Evolutionary conservation across 1,140 invertebrate species (phyloP), one percentile per base, ranked within the genome.

Genomic region (Brachionus manjavacas): DNA sequence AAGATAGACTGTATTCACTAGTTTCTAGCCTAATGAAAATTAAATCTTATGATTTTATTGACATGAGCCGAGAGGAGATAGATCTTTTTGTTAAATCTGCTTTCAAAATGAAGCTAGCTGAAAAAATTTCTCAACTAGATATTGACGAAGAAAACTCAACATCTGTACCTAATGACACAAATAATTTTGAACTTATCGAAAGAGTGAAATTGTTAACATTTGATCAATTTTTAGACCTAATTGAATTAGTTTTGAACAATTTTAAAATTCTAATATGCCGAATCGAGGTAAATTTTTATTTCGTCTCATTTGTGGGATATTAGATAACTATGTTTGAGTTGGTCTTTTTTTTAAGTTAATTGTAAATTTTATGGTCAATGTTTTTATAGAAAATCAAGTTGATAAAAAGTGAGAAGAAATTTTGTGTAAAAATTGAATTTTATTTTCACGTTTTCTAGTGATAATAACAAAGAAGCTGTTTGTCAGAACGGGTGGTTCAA

Each of bases 181-280:
- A 84, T 41, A 76, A 35, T 46, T 66, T 72, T 64, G 25, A 70
- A 91, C 91, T 93, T 41, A 92, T 92, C n/a, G 93, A 94, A 85
- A 91, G 91, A 89, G 91, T 91, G 90, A 90, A 89, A 88, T 89
- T 89, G 85, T 91, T 94, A 83, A 93, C 92, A 86, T 92, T 93
- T 85, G 90, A 90, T 81, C 94, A 95, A 88, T 95, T 95, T 92
- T 92, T 96, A 85, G 91, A 91, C 35, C 91, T 96, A 74, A 90
- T 97, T 35, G 91, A 92, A 70, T 92, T 92, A 85, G 92, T 95
- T 6, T 95, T 95, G 83, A 90, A 91, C 74, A 92, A 93, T 68
- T 86, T 95, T 28, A 89, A 92, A 87, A 89, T 93, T 28, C 89
- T 93, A 35, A 88, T 93, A 11, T 88, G 91, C 85, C 89, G 93